Evolutionary conservation across 2,888 invertebrate genomes (phyloP).

Genomic region (Lottia scabra): DNA sequence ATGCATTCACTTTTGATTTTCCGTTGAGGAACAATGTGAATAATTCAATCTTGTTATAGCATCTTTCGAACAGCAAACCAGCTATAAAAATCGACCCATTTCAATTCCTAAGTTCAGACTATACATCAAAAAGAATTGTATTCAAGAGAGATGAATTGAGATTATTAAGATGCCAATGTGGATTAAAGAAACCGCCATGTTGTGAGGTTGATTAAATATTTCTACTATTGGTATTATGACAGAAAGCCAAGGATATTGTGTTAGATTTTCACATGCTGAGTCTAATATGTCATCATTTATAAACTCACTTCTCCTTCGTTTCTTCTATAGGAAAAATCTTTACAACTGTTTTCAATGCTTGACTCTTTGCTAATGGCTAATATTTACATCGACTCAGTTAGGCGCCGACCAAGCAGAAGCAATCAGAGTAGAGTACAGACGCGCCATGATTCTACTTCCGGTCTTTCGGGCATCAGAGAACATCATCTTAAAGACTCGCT

Average conservation of each 20-base stretch:
- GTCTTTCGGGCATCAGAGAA: constrained; percentile 24
- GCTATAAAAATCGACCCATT: too few species aligned
- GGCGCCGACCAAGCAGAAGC: constrained; percentile 15
- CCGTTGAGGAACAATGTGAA: too few species aligned
- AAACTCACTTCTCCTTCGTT: constrained; percentile 1
- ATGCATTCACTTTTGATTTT: too few species aligned
- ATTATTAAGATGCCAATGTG: too few species aligned
- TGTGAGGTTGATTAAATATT: not conserved
- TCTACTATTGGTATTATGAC: not conserved
- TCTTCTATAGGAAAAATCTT: not conserved
- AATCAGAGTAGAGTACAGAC: constrained; percentile 16
- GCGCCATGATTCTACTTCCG: constrained; percentile 21
- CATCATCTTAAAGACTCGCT: constrained; percentile 30
- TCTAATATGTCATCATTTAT: not conserved
- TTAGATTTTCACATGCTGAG: not conserved
- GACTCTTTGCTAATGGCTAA: constrained; percentile 18
- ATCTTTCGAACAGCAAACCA: too few species aligned
- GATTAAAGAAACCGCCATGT: not conserved
- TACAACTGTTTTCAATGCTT: constrained; percentile 1
- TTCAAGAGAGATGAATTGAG: too few species aligned
- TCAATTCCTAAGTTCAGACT: too few species aligned
- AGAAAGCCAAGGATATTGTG: not conserved
- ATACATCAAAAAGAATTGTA: too few species aligned
- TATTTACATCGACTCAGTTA: constrained; percentile 12
- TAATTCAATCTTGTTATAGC: too few species aligned